Percentiles rank a stretch among this genome's conserved stretches.
Conservation (phyloP, 2,797 vertebrate genomes). For the Acanthornis magna region DNA sequence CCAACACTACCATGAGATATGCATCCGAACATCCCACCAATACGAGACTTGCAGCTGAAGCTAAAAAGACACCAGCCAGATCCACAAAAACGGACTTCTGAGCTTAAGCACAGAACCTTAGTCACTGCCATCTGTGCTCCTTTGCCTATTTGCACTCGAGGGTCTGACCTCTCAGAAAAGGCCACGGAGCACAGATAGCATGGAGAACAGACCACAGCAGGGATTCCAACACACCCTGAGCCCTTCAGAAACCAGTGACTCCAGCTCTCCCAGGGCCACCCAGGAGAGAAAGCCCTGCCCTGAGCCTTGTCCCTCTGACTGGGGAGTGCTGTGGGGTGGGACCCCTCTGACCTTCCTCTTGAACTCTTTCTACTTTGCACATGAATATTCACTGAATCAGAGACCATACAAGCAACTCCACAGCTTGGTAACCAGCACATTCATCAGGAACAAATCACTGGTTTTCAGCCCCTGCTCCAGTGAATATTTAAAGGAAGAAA, state of each 20-base stretch:
- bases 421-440: neutral
- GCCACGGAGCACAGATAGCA: rapidly evolving
- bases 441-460: neutral
- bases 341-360: neutral
- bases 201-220: neutral
- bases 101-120: neutral
- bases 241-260: neutral
- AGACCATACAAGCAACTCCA: neutral
- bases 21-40: neutral
- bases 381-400: slow-evolving; percentile 27
- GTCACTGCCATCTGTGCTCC: neutral
- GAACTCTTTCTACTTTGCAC: neutral
- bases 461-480: neutral
- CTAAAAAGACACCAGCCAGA: neutral
- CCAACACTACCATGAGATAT: neutral
- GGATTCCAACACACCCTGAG: neutral
- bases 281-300: neutral
- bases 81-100: neutral
- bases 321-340: neutral
- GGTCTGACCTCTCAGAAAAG: neutral
- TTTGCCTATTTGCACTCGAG: neutral
- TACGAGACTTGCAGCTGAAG: neutral
- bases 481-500: neutral
- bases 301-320: neutral
- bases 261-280: neutral